phyloP scores from a whole-genome alignment of 2,113 vertebrate genomes.

The Ahaetulla prasina region DNA sequence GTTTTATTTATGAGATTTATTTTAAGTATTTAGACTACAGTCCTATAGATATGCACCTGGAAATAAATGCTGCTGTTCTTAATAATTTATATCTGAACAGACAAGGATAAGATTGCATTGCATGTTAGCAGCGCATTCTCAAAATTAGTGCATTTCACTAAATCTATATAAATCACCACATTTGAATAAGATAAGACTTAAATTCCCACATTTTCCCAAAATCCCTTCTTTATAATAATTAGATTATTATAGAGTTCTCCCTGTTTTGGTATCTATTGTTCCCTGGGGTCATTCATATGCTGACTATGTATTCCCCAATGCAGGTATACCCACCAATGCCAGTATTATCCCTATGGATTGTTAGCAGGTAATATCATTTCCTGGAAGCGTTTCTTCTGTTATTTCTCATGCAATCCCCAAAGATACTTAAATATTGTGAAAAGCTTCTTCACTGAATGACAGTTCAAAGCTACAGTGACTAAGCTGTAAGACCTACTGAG shows the following conservation, averaged over 20 bases:
- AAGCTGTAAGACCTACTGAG: background rate
- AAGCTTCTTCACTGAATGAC: background rate
- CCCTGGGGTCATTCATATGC: background rate
- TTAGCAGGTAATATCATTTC: background rate
- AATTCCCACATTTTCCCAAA: background rate
- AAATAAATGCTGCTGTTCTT: background rate
- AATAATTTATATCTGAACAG: background rate
- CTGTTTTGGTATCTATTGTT: background rate
- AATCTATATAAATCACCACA: background rate
- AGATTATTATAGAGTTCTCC: background rate
- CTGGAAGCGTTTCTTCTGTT: constrained; percentile 5
- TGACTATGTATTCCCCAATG: background rate
- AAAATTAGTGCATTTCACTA: background rate
- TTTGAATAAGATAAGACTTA: background rate
- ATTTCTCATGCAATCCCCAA: background rate
- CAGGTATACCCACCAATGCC: background rate
- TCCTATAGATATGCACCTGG: background rate
- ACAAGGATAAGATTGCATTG: background rate
- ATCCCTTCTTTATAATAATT: background rate
- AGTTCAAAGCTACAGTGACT: background rate
- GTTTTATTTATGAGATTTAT: constrained; percentile 6
- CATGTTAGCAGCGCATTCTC: background rate
- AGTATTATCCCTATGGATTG: background rate
- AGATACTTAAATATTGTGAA: background rate
- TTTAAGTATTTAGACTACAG: background rate